Conservation (phyloP, 2,888 invertebrate genomes). For the Microctonus hyperodae region DNA sequence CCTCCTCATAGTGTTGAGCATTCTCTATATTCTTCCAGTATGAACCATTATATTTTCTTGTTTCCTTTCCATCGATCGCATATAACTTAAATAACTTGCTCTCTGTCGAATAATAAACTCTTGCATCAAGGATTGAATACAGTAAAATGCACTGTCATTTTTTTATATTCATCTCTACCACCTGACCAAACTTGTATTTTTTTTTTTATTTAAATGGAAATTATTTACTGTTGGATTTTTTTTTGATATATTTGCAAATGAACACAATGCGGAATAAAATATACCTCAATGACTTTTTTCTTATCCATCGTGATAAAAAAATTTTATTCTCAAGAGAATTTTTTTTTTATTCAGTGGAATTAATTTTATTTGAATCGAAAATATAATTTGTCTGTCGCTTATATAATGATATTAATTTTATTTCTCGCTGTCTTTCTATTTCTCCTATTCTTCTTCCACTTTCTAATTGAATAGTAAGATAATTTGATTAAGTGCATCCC, state of each 20-base stretch:
- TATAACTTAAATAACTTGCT: neutral
- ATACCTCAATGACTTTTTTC: neutral
- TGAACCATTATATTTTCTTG: conserved; percentile 34
- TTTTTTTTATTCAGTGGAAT: neutral
- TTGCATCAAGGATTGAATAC: conserved; percentile 20
- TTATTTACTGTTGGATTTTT: too few relatives aligned
- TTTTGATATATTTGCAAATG: too few relatives aligned
- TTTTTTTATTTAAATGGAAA: conserved; percentile 12
- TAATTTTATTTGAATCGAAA: neutral
- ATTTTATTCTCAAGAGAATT: neutral
- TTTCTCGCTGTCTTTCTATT: neutral
- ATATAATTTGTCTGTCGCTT: neutral
- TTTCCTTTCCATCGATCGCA: conserved; percentile 19
- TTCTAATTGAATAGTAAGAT: neutral
- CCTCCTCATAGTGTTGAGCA: conserved; percentile 36
- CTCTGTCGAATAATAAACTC: conserved; percentile 2
- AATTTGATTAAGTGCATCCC: neutral
- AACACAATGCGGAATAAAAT: neutral
- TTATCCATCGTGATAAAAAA: neutral
- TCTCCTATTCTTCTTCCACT: neutral
- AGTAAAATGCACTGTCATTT: conserved; percentile 18
- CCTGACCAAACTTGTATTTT: conserved; percentile 29
- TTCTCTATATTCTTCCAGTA: conserved; percentile 28
- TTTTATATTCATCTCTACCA: conserved; percentile 15
- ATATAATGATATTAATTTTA: neutral